Conservation (phyloP, 2,888 invertebrate genomes). For the Acleris laterana region DNA sequence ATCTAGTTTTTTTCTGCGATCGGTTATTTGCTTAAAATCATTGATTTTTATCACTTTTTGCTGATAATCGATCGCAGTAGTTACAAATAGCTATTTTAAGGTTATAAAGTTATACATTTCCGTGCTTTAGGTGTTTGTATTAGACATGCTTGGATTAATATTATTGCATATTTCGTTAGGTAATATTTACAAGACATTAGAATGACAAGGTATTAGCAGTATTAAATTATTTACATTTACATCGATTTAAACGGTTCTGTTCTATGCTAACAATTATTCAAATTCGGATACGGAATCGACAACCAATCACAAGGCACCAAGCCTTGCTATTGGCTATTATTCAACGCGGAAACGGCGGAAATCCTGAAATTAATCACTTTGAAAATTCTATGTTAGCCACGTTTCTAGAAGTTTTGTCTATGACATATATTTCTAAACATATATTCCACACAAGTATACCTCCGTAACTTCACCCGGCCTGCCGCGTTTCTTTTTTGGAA, state of each 20-base stretch:
- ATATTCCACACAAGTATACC: slow-evolving; percentile 81
- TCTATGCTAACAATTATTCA: slow-evolving; percentile 32
- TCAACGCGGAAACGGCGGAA: slow-evolving; percentile 33
- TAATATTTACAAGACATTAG: slow-evolving; percentile 54
- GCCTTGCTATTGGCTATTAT: slow-evolving; percentile 21
- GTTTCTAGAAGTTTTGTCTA: slow-evolving; percentile 69
- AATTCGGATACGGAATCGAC: slow-evolving; percentile 13
- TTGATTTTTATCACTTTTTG: neutral
- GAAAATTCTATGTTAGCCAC: slow-evolving; percentile 81
- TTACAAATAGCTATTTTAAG: slow-evolving; percentile 1
- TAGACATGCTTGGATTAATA: slow-evolving; percentile 38
- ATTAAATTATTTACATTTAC: slow-evolving; percentile 40
- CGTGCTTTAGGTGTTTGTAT: slow-evolving; percentile 37
- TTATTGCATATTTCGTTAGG: slow-evolving; percentile 39
- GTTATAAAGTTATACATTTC: slow-evolving; percentile 33
- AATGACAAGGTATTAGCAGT: slow-evolving; percentile 64
- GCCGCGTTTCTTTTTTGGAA: slow-evolving; percentile 87
- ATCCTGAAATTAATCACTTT: slow-evolving; percentile 68
- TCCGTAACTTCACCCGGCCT: slow-evolving; percentile 93
- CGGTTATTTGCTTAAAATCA: neutral
- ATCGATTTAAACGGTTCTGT: slow-evolving; percentile 31
- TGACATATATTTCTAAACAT: slow-evolving; percentile 76
- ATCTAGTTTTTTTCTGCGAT: neutral
- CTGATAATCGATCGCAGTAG: slow-evolving; percentile 22
- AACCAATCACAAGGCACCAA: slow-evolving; percentile 24